Conservation (phyloP, 1,140 invertebrate genomes). For the Aphaenogaster ashmeadi region DNA sequence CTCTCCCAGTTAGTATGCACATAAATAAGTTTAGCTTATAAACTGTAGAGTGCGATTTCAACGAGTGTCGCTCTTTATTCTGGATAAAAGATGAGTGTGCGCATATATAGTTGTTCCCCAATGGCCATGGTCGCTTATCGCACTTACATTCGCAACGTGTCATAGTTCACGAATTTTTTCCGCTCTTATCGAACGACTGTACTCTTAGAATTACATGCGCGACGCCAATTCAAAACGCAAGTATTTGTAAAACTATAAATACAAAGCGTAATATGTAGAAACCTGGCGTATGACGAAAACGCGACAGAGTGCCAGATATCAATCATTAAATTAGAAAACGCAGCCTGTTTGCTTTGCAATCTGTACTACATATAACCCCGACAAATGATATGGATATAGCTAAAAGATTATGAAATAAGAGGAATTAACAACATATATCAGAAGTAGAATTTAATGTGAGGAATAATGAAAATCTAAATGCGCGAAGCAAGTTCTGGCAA, state of each 20-base stretch:
- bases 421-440: constrained; percentile 7
- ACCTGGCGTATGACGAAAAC: background rate
- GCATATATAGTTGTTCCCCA: background rate
- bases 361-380: constrained; percentile 2
- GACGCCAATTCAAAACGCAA: background rate
- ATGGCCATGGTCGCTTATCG: constrained; percentile 4
- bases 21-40: constrained; percentile 75
- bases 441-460: background rate
- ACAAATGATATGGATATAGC: background rate
- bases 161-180: constrained; percentile 59
- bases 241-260: constrained; percentile 28
- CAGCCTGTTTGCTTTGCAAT: background rate
- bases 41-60: constrained; percentile 62
- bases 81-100: constrained; percentile 16
- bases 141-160: constrained; percentile 9
- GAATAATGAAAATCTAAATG: background rate
- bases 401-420: constrained; percentile 6
- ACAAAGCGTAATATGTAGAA: background rate
- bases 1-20: constrained; percentile 71
- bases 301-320: constrained; percentile 2
- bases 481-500: constrained; percentile 36
- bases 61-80: constrained; percentile 52
- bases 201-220: background rate
- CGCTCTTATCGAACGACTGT: constrained; percentile 22
- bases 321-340: constrained; percentile 24